Conservation (phyloP, 2,888 invertebrate species). For the Polyommatus icarus region DNA sequence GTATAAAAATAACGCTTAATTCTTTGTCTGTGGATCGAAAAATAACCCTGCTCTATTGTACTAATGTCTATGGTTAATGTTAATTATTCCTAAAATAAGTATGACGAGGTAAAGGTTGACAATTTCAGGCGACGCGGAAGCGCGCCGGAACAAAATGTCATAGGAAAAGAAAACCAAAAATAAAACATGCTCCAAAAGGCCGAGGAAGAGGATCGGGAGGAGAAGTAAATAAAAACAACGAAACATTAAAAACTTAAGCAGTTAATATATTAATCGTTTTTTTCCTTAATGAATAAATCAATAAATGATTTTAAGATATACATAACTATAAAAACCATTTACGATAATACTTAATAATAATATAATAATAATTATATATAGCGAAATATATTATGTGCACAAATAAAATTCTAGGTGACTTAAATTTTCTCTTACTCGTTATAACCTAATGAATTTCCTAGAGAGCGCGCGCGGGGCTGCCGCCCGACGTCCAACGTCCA, state of each 20-base stretch:
- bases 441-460: slow-evolving; percentile 79
- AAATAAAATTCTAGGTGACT: slow-evolving; percentile 82
- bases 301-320: slow-evolving; percentile 80
- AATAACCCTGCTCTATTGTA: slow-evolving; percentile 81
- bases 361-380: slow-evolving; percentile 81
- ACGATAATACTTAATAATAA: slow-evolving; percentile 81
- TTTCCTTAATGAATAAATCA: slow-evolving; percentile 79
- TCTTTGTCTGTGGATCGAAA: slow-evolving; percentile 79
- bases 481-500: slow-evolving; percentile 73
- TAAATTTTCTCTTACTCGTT: slow-evolving; percentile 78
- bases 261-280: slow-evolving; percentile 80
- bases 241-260: slow-evolving; percentile 78
- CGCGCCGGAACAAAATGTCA: slow-evolving; percentile 55
- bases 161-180: slow-evolving; percentile 51
- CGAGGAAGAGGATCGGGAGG: slow-evolving; percentile 59
- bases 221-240: slow-evolving; percentile 72
- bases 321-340: slow-evolving; percentile 81
- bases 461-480: slow-evolving; percentile 61
- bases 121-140: slow-evolving; percentile 61
- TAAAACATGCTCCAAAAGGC: slow-evolving; percentile 59
- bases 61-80: slow-evolving; percentile 78
- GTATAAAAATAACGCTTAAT: slow-evolving; percentile 79
- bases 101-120: slow-evolving; percentile 78
- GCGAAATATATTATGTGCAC: slow-evolving; percentile 81
- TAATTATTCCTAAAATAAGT: slow-evolving; percentile 78